phyloP scores from a whole-genome alignment of 1,140 invertebrate genomes.

The Cecropterus lyciades region DNA sequence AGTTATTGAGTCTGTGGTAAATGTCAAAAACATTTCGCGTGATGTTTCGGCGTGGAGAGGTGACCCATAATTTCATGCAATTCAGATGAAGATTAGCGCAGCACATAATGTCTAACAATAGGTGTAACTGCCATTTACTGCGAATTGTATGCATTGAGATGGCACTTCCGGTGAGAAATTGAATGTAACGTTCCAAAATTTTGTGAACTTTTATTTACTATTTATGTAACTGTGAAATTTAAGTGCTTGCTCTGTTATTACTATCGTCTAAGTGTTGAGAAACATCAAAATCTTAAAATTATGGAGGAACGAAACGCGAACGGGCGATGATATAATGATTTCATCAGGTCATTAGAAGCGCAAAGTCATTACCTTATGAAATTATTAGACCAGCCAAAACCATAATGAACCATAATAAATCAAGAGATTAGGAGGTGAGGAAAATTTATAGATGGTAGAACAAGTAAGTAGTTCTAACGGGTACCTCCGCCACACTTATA shows the following conservation, averaged over 20 bases:
- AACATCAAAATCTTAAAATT: too few relatives aligned
- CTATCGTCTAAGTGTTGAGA: too few relatives aligned
- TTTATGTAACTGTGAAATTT: conserved; percentile 32
- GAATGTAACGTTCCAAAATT: conserved; percentile 9
- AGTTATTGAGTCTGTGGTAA: neutral
- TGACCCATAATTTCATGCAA: conserved; percentile 56
- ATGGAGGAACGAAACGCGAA: too few relatives aligned
- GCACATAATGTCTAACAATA: conserved; percentile 35
- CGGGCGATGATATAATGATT: too few relatives aligned
- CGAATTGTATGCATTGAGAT: conserved; percentile 16
- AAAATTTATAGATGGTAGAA: too few relatives aligned
- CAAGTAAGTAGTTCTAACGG: too few relatives aligned
- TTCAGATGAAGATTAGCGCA: conserved; percentile 49
- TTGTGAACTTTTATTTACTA: conserved; percentile 4
- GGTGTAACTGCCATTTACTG: conserved; percentile 7
- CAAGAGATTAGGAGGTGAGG: too few relatives aligned
- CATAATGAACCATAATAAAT: too few relatives aligned
- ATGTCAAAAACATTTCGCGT: conserved; percentile 38
- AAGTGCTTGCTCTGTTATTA: neutral
- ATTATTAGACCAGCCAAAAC: too few relatives aligned
- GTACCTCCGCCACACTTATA: too few relatives aligned
- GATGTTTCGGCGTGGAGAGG: conserved; percentile 39
- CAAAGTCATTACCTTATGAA: too few relatives aligned
- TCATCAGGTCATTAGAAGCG: too few relatives aligned
- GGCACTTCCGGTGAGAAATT: conserved; percentile 11